Evolutionary conservation across 2,113 vertebrate species (phyloP), one percentile per base, ranked within the genome.

Genomic region (Pseudopodoces humilis): DNA sequence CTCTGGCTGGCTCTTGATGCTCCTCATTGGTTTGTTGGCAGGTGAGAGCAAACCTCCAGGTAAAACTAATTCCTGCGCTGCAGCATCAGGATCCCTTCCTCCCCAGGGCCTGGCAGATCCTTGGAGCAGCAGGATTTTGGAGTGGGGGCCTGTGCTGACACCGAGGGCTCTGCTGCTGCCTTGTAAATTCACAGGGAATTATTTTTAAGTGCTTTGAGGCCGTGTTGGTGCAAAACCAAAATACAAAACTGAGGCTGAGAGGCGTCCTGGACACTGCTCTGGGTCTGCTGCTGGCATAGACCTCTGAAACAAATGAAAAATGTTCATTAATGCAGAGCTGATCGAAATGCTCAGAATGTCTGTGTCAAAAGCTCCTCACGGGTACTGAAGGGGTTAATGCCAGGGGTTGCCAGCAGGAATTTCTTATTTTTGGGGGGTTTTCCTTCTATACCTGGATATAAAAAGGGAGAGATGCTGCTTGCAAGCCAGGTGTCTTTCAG

Each of bases 1-100:
- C 88, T 99, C 99, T 0, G 99, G 99, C 23, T 99, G 99, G 99
- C 87, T 99, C 76, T 86, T 99, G 92, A 99, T 99, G 99, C 98
- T 99, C 14, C 98, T 99, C 46, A 99, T 99, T 60, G 99, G 99
- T 13, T 97, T 99, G 81, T 96, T 98, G 96, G 98, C 99, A 98
- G 99, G 99, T 99, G 95, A 96, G 96, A 64, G 52, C 78, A 92
- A 74, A 69, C 14, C 46, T 69, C 24, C 2, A 4, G 24, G 25
- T 33, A 16, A 39, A 43, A 4, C 17, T 0, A 0, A 15, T 15
- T 31, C 41, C 52, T 47, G 70, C 9, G 1, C 21, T 25, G 41
- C 69, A 64, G 55, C 18, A 3, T 11, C 5, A 1, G 28, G 5
- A 15, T 39, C 2, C 0, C 5, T 60, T 50, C 65, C 33, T 62